Evolutionary conservation across 2,113 vertebrate species (phyloP), one percentile per base, ranked within the genome.

Genomic region (Turdus rufiventris): DNA sequence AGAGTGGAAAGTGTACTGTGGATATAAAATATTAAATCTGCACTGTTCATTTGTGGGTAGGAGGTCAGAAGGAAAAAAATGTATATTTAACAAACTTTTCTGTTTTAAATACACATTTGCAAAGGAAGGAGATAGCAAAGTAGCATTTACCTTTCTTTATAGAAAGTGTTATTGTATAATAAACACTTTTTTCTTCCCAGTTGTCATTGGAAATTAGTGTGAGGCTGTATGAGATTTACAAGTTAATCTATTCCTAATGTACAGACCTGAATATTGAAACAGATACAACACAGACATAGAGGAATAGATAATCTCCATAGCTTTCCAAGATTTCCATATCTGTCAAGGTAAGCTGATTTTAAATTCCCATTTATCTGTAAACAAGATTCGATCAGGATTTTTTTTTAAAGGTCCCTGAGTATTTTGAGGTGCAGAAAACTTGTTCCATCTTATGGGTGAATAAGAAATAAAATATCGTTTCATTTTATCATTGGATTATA

Each of bases 11-110:
- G 25, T 78, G 21, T 79, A 36, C 31, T 57, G 24, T 56, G 28
- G 51, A 36, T 74, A 95, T 95, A 67, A 91, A 88, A 91, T 91
- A 91, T 91, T 89, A 75, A 95, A 81, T 67, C 42, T 63, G 67
- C 78, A 25, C 34, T 81, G 26, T 81, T 86, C 23, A 67, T 56
- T 85, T 91, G 17, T 60, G 8, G 23, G 19, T 63, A 67, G 34
- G 15, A 80, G 18, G 60, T 61, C 75, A 94, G 50, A 88, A 85
- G 12, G 9, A 57, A 19, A 21, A 58, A 18, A 5, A 6, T 12
- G 2, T 67, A 20, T 15, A 29, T 81, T 70, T 61, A 57, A 12
- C 14, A 36, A 91, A 53, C 25, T 73, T 73, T 71, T 57, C 9
- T 61, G 1, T 20, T 88, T 89, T 70, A 42, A 45, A 51, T 74